Conservation (phyloP, 2,113 vertebrate genomes). For the Semicossyphus pulcher region DNA sequence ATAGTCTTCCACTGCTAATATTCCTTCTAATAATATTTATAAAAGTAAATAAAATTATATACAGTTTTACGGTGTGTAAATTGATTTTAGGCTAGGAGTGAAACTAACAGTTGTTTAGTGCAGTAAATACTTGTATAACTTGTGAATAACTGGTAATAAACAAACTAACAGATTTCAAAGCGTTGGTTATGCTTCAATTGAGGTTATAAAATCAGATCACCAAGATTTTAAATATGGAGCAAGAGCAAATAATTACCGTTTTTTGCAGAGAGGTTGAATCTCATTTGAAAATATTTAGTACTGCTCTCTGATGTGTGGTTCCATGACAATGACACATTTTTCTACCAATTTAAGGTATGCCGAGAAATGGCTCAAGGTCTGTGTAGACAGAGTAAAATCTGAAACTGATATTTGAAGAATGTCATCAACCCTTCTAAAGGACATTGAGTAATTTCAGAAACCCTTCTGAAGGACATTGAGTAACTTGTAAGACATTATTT, state of each 20-base stretch:
- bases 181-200: too few species aligned
- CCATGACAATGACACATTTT: not conserved
- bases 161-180: too few species aligned
- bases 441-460: too few species aligned
- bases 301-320: not conserved
- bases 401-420: too few species aligned
- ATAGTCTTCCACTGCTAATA: not conserved
- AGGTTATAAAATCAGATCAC: not conserved
- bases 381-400: too few species aligned
- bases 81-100: not conserved
- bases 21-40: not conserved
- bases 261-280: slow-evolving; percentile 9
- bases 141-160: not conserved
- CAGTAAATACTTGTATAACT: too few species aligned
- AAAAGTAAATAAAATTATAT: not conserved
- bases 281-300: slow-evolving; percentile 2
- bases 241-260: not conserved
- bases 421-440: too few species aligned
- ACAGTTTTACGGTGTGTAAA: not conserved
- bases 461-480: too few species aligned
- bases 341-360: too few species aligned
- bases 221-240: not conserved
- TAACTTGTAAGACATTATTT: too few species aligned
- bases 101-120: not conserved
- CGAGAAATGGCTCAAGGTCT: too few species aligned